These are phyloP conservation scores for Apus apus DNA, from an alignment of 2,113 vertebrate genomes.

Conservation along the genomic window DNA sequence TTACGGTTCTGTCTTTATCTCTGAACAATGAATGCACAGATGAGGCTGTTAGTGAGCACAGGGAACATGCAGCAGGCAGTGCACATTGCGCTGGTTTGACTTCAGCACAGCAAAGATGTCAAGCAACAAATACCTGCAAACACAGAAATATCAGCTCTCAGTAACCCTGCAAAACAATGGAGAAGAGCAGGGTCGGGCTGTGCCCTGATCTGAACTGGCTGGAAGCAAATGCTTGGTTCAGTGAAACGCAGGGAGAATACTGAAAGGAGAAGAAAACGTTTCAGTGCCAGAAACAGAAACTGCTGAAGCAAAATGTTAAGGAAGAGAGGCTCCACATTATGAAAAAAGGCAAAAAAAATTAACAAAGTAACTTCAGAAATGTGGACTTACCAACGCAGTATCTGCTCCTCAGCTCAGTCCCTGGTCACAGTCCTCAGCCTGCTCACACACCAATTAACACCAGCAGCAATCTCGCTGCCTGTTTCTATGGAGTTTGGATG, in stretches of 20 bases:
- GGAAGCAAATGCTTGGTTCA: background rate
- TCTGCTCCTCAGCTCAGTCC: background rate
- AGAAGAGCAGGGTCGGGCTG: background rate
- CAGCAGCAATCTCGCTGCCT: slow-evolving; percentile 34
- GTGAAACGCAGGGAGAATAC: background rate
- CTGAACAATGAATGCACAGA: background rate
- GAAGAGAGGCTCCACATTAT: rapidly evolving
- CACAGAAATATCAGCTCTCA: background rate
- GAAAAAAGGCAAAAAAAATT: background rate
- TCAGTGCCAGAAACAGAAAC: background rate
- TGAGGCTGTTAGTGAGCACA: background rate
- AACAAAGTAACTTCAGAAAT: slow-evolving; percentile 47
- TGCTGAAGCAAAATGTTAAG: background rate
- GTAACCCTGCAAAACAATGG: background rate
- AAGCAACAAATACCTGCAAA: slow-evolving; percentile 7
- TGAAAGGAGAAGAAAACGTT: background rate
- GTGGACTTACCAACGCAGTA: slow-evolving; percentile 53
- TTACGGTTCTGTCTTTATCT: background rate
- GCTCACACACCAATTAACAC: background rate
- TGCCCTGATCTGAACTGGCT: slow-evolving; percentile 23
- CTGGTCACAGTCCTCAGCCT: background rate
- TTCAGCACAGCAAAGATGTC: background rate
- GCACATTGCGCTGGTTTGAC: background rate
- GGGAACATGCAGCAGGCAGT: background rate
- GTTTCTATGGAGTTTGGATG: slow-evolving; percentile 76